Evolutionary conservation across 2,888 invertebrate species (phyloP), one percentile per base, ranked within the genome.

Genomic region (Nowickia ferox): DNA sequence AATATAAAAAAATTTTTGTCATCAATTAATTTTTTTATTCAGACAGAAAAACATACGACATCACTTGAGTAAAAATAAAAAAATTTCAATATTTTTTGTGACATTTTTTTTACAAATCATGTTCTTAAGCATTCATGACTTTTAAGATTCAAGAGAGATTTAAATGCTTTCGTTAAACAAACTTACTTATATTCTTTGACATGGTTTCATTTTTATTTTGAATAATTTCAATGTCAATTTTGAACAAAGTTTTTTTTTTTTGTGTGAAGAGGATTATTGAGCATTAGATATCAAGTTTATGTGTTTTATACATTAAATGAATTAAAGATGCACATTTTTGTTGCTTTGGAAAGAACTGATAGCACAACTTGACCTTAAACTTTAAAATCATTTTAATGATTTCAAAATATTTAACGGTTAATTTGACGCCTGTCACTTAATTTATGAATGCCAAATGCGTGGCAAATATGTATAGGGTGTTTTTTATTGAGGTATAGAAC

Each of bases 181-280:
- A 76, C 63, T 46, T 71, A 76, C 63, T 46, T 71, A 46, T 82
- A 17, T 48, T 69, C 11, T 48, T 17, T 48, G 53, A 55, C 44
- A 55, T 46, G 44, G 44, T 48, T 8, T 59, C 11, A 30, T 30
- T 63, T 77, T 42, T 19, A 40, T 38, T 19, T 19, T 63, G 76
- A 61, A 57, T 66, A 72, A 76, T 76, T 86, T 86, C 79, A 86
- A 72, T 86, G 83, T 66, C 75, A 79, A 53, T 51, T 83, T 72
- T 22, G 11, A 71, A n/a, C n/a, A n/a, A 51, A 48, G 55, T n/a
- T 44, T 61, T 38, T 44, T 61, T 38, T 68, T 61, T 46, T 38
- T 30, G 13, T 40, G 11, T 59, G 11, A 66, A 78, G 65, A 83
- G 71, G 78, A 79, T 79, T 78, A 78, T 78, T 61, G 30, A 63